Evolutionary conservation across 2,888 invertebrate genomes (phyloP).

Genomic region (Eupithecia centaureata): DNA sequence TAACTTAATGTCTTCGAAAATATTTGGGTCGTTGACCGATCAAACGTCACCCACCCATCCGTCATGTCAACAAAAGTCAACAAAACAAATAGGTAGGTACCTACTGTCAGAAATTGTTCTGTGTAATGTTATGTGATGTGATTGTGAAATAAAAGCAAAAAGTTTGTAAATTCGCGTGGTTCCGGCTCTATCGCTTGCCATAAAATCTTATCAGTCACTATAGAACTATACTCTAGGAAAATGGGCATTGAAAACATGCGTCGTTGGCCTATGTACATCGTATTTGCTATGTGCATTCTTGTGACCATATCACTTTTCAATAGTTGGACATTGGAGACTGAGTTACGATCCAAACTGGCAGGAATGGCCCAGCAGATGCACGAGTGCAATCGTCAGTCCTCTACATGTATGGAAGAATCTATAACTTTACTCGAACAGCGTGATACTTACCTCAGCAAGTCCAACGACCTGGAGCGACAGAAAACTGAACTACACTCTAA

Average conservation of each 20-base stretch:
- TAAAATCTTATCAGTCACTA: background rate
- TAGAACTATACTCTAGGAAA: slow-evolving; percentile 38
- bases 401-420: slow-evolving; percentile 74
- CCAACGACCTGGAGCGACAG: slow-evolving; percentile 67
- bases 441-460: slow-evolving; percentile 67
- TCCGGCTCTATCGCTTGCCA: background rate
- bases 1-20: background rate
- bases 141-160: background rate
- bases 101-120: background rate
- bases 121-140: background rate
- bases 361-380: slow-evolving; percentile 71
- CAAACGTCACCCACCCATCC: background rate
- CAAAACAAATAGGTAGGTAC: background rate
- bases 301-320: slow-evolving; percentile 78
- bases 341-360: slow-evolving; percentile 67
- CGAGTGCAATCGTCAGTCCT: slow-evolving; percentile 73
- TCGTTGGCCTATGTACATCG: slow-evolving; percentile 79
- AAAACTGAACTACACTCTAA: slow-evolving; percentile 64
- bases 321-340: slow-evolving; percentile 76
- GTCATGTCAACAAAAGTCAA: background rate
- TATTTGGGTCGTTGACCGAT: background rate
- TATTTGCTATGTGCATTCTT: slow-evolving; percentile 74
- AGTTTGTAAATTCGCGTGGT: background rate
- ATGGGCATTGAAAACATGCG: slow-evolving; percentile 83
- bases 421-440: slow-evolving; percentile 71